Conservation (phyloP, 2,113 vertebrate species). For the Chitala chitala region DNA sequence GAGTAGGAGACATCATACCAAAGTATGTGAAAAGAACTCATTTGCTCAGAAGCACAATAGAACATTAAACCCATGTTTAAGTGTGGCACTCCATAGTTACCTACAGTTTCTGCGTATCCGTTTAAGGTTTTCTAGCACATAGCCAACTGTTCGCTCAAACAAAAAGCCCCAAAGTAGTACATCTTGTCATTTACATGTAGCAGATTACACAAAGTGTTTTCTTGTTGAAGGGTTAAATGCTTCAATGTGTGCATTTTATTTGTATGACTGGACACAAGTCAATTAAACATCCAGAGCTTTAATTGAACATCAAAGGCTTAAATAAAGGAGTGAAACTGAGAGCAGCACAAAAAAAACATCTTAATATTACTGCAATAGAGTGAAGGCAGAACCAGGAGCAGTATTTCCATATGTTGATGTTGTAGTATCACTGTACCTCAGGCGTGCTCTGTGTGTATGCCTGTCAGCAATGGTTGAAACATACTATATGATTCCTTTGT, state of each 20-base stretch:
- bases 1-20: constrained; percentile 50
- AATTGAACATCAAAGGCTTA: constrained; percentile 54
- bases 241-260: constrained; percentile 35
- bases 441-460: constrained; percentile 50
- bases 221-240: constrained; percentile 47
- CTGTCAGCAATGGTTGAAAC: constrained; percentile 40
- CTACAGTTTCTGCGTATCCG: constrained; percentile 34
- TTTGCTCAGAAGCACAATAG: constrained; percentile 42
- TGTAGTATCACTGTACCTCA: constrained; percentile 34
- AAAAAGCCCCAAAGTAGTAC: constrained; percentile 46
- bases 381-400: constrained; percentile 7
- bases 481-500: constrained; percentile 44
- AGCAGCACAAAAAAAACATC: constrained; percentile 36
- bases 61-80: constrained; percentile 29
- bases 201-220: constrained; percentile 31
- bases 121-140: constrained; percentile 47
- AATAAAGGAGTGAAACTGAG: constrained; percentile 34
- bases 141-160: constrained; percentile 49
- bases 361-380: constrained; percentile 27
- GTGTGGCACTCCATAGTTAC: constrained; percentile 10
- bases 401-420: constrained; percentile 29
- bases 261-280: constrained; percentile 17
- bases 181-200: constrained; percentile 35
- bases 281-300: constrained; percentile 69
- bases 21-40: constrained; percentile 57